Base-by-base conservation (phyloP, 1,140 invertebrate species). In the Aphaenogaster ashmeadi region DNA sequence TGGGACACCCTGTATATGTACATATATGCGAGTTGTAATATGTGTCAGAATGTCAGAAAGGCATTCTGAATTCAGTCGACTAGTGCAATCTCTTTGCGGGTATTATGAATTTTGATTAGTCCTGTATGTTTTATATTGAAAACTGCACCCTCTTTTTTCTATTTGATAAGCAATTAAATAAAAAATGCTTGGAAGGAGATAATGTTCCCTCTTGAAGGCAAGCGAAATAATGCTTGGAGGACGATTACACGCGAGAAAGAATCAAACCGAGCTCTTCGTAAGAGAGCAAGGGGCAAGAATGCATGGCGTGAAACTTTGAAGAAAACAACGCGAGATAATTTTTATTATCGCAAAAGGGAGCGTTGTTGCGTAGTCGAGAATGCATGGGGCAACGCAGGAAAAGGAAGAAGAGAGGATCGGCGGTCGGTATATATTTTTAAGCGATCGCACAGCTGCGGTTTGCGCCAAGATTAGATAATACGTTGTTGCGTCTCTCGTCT, bases 401-500 rank as follows among this genome's bases (percentile, higher is more conserved):
- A 86, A 86, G 41, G 21, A 64, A 66, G 50, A 71, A 66, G 58
- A 77, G 75, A 41, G 75, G 60, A 81, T 62, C 67, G 66, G 81
- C n/a, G 44, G 38, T 50, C 41, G 54, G 72, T 89, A 83, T 89
- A 67, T 91, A 89, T 90, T 91, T 90, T 90, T 91, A 88, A 91
- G 66, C 27, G 72, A 69, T 44, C 90, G 52, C 91, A 27, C 27
- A 91, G 88, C 88, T 91, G 91, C 58, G 83, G 86, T 54, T 84
- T 58, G 54, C 74, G 66, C 88, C 78, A 79, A 89, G 90, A 91
- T 91, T 91, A 91, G 90, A 91, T 91, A 91, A 91, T 62, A 87
- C 69, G 41, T 54, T 75, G 56, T 54, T 75, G 66, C 11, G 64
- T 77, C n/a, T 77, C n/a, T 85, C 79, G 6, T 58, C 33, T 74